These are phyloP conservation scores for Cotesia typhae DNA, from an alignment of 1,140 invertebrate species.

Conservation along the genomic window DNA sequence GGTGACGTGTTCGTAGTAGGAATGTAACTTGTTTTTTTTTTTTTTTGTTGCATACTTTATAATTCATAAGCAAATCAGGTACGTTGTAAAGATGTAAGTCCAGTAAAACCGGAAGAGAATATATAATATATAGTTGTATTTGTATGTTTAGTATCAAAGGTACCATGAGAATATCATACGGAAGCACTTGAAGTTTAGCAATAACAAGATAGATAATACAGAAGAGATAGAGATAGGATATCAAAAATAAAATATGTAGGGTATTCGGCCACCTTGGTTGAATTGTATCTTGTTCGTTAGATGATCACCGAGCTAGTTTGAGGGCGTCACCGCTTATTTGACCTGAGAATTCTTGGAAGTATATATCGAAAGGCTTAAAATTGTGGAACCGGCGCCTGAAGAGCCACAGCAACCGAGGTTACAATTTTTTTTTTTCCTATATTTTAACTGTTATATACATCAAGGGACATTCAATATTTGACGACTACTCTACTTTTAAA, in stretches of 20 bases:
- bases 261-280: conserved; percentile 5
- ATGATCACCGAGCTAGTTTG: conserved; percentile 13
- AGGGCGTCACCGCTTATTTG: conserved; percentile 29
- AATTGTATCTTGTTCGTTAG: conserved; percentile 11
- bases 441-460: background rate
- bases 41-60: conserved; percentile 8
- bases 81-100: conserved; percentile 23
- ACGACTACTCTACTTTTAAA: conserved; percentile 12
- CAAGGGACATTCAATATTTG: background rate
- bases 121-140: no score
- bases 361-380: conserved; percentile 23
- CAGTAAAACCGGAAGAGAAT: conserved; percentile 22
- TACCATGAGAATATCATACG: conserved; percentile 30
- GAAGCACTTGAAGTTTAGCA: conserved; percentile 19
- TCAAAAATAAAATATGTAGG: background rate
- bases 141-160: background rate
- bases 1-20: background rate
- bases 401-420: conserved; percentile 17
- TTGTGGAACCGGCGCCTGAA: conserved; percentile 28
- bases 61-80: conserved; percentile 34
- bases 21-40: background rate
- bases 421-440: conserved; percentile 19
- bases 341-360: conserved; percentile 30
- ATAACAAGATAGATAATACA: background rate
- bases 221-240: background rate